Evolutionary conservation across 1,140 invertebrate genomes (phyloP).

Genomic region (Brachionus koreanus): DNA sequence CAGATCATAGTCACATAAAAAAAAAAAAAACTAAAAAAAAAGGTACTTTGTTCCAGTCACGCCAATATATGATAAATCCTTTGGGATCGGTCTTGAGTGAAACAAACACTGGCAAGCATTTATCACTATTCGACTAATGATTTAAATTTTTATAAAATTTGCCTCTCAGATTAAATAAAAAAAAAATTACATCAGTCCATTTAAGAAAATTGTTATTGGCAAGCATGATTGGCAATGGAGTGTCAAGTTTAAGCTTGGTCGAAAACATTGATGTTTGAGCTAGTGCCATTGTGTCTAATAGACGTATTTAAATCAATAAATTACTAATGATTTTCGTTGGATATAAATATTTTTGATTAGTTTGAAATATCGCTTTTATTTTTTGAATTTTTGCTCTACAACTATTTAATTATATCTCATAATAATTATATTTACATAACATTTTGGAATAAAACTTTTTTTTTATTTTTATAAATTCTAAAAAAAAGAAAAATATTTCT

Average conservation of each 20-base stretch:
- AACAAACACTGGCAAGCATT: not conserved
- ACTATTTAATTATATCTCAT: slow-evolving; percentile 10
- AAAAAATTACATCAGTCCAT: slow-evolving; percentile 5
- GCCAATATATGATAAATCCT: slow-evolving; percentile 36
- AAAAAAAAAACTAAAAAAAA: not conserved
- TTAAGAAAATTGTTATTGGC: not conserved
- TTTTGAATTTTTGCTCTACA: not conserved
- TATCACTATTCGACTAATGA: not conserved
- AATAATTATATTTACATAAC: slow-evolving; percentile 11
- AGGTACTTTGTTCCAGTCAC: slow-evolving; percentile 9
- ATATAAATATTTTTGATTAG: not conserved
- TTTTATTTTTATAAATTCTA: not conserved
- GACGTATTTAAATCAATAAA: not conserved
- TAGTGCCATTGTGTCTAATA: not conserved
- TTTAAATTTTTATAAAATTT: not conserved
- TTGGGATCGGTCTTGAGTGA: not conserved
- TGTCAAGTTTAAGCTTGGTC: slow-evolving; percentile 1
- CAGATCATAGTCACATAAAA: too few species aligned
- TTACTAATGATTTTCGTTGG: not conserved
- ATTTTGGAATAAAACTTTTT: not conserved
- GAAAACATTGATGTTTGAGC: slow-evolving; percentile 23
- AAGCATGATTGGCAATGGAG: not conserved
- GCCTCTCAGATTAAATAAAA: not conserved
- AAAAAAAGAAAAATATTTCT: not conserved
- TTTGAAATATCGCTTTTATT: not conserved